Conservation (phyloP, 2,888 invertebrate species). For the Atherix ibis region DNA sequence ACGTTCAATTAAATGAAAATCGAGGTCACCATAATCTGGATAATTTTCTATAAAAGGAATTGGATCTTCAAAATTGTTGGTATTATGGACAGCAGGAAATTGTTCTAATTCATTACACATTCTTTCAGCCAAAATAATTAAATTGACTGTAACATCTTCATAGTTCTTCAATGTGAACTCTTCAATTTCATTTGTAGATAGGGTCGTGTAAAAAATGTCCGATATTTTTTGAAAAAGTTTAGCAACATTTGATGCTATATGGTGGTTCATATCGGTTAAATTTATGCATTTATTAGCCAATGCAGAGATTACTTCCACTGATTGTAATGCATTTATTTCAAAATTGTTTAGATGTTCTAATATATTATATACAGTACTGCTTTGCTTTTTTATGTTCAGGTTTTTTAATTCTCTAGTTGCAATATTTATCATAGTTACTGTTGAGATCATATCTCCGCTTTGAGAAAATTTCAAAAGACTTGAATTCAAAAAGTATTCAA, state of each 20-base stretch:
- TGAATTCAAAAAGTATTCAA: too few relatives aligned
- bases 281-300: too few relatives aligned
- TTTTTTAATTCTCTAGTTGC: too few relatives aligned
- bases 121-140: slow-evolving; percentile 3
- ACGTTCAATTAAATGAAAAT: slow-evolving; percentile 5
- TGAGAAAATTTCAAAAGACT: too few relatives aligned
- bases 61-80: slow-evolving; percentile 2
- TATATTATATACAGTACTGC: too few relatives aligned
- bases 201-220: not conserved
- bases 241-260: slow-evolving; percentile 1
- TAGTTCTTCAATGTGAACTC: slow-evolving; percentile 1
- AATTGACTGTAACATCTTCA: slow-evolving; percentile 1
- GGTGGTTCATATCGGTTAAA: too few relatives aligned
- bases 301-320: too few relatives aligned
- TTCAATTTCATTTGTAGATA: slow-evolving; percentile 3
- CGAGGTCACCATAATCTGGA: slow-evolving; percentile 10
- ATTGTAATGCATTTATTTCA: too few relatives aligned
- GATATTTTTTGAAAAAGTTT: slow-evolving; percentile 2
- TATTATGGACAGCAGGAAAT: slow-evolving; percentile 5
- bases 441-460: too few relatives aligned
- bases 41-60: slow-evolving; percentile 7
- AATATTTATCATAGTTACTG: too few relatives aligned
- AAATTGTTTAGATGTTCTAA: too few relatives aligned
- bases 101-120: slow-evolving; percentile 6
- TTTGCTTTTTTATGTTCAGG: too few relatives aligned